Percentiles rank a stretch among this genome's conserved stretches.
phyloP scores from a whole-genome alignment of 2,888 invertebrate species.

The Nephrotoma flavescens region DNA sequence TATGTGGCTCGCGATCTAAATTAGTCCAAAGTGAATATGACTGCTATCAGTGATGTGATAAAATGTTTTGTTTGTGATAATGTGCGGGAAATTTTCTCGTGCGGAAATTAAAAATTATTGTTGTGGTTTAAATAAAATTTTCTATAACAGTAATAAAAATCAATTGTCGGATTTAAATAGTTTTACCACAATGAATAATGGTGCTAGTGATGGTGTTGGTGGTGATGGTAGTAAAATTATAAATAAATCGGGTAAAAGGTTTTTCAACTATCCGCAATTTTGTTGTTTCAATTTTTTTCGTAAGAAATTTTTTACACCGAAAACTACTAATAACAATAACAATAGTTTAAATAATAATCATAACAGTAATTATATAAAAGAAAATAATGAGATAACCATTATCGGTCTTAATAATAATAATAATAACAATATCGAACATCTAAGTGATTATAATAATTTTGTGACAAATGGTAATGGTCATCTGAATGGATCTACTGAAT shows the following conservation, averaged over 20 bases:
- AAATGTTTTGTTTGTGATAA: not conserved
- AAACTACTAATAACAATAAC: not conserved
- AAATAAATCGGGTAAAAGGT: not conserved
- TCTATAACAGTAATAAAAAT: not conserved
- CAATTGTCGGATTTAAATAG: not conserved
- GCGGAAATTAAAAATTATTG: not conserved
- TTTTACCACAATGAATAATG: not conserved
- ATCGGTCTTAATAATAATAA: not conserved
- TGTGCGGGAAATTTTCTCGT: not conserved
- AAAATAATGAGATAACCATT: not conserved
- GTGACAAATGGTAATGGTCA: not conserved
- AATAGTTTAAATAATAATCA: not conserved
- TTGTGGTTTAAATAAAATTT: not conserved
- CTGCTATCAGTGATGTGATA: not conserved
- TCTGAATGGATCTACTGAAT: not conserved
- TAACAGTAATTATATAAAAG: not conserved
- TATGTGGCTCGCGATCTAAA: not conserved
- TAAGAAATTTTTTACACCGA: not conserved
- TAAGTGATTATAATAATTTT: not conserved
- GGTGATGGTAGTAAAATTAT: not conserved
- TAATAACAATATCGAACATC: not conserved
- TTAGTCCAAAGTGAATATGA: not conserved
- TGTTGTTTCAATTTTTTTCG: conserved; percentile 4
- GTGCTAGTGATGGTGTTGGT: not conserved
- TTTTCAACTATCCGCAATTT: not conserved